Evolutionary conservation across 2,113 vertebrate genomes (phyloP).

Genomic region (Stegastes partitus): DNA sequence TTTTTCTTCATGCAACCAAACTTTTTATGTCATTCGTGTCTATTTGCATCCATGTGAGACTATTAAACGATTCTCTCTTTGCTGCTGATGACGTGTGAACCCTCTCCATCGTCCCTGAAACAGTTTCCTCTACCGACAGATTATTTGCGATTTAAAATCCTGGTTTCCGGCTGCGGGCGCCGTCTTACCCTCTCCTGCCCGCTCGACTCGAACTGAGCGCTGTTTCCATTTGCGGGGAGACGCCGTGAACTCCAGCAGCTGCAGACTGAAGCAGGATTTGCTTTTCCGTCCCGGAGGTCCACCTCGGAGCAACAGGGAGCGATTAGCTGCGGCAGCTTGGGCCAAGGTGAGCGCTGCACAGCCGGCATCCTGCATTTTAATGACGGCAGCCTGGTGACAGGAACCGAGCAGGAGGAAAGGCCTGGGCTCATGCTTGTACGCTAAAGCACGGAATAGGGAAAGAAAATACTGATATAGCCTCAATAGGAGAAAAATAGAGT

Average conservation of each 20-base stretch:
- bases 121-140: too few species aligned
- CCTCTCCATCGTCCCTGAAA: too few species aligned
- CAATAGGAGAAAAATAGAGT: too few species aligned
- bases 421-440: not conserved
- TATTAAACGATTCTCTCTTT: too few species aligned
- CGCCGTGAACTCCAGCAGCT: slow-evolving; percentile 50
- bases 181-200: not conserved
- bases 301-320: slow-evolving; percentile 84
- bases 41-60: too few species aligned
- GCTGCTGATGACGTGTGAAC: too few species aligned
- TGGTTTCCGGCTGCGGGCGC: not conserved
- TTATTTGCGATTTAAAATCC: not conserved
- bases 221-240: slow-evolving; percentile 23
- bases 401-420: not conserved
- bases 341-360: slow-evolving; percentile 70
- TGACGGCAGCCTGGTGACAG: slow-evolving; percentile 53
- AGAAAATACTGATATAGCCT: too few species aligned
- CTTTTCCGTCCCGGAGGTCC: slow-evolving; percentile 85
- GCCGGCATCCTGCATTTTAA: slow-evolving; percentile 85
- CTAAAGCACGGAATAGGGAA: too few species aligned
- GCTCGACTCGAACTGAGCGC: slow-evolving; percentile 10
- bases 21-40: too few species aligned
- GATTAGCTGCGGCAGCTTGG: slow-evolving; percentile 77
- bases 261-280: slow-evolving; percentile 74
- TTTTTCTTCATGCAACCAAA: too few species aligned